Conservation (phyloP, 1,140 invertebrate genomes). For the Drosophila bipectinata region DNA sequence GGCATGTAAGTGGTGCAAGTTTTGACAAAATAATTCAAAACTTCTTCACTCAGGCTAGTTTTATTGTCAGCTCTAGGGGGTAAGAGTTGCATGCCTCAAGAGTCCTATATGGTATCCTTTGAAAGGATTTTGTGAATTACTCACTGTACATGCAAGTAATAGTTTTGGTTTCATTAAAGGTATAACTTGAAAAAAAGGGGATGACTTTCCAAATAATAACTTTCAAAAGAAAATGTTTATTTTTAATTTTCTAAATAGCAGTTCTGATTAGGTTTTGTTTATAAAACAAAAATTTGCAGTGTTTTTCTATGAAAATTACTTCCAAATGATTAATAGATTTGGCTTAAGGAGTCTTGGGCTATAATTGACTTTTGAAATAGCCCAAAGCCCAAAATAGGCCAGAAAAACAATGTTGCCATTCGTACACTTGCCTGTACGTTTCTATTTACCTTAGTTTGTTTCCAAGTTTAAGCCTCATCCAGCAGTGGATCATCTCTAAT, state of each 20-base stretch:
- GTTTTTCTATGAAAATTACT: background rate
- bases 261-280: background rate
- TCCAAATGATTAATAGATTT: too few relatives aligned
- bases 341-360: too few relatives aligned
- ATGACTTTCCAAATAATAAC: background rate
- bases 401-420: too few relatives aligned
- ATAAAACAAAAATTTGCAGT: background rate
- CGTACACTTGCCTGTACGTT: too few relatives aligned
- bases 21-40: slow-evolving; percentile 5
- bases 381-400: too few relatives aligned
- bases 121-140: background rate
- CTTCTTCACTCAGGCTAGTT: background rate
- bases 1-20: slow-evolving; percentile 9
- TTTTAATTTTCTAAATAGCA: background rate
- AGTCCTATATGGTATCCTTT: background rate
- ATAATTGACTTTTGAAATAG: too few relatives aligned
- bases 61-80: slow-evolving; percentile 2
- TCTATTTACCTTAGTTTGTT: too few relatives aligned
- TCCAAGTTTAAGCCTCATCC: background rate
- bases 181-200: background rate
- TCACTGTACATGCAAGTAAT: background rate
- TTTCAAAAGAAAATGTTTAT: background rate
- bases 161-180: background rate
- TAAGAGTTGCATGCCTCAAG: background rate
- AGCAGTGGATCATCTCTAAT: slow-evolving; percentile 44